Evolutionary conservation across 2,888 invertebrate species (phyloP).

Genomic region (Diabrotica balteata): DNA sequence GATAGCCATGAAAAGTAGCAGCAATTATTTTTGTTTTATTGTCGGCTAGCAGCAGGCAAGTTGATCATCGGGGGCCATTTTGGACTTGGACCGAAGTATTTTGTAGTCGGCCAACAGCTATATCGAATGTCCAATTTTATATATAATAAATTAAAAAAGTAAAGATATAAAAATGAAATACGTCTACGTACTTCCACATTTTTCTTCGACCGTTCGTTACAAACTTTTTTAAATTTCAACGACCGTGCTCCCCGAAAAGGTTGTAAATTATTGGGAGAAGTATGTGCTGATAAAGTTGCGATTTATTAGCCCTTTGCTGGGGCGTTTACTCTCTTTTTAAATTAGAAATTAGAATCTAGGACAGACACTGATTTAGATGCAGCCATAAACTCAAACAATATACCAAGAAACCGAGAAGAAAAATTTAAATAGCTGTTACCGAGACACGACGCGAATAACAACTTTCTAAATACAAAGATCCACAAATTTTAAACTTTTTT

Average conservation of each 20-base stretch:
- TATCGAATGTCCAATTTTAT: slow-evolving; percentile 34
- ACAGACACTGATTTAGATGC: no score
- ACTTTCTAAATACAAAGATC: no score
- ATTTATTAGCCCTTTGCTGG: slow-evolving; percentile 19
- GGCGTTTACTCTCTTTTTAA: slow-evolving; percentile 13
- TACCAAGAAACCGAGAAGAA: no score
- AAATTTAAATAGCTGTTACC: no score
- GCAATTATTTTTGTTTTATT: slow-evolving; percentile 34
- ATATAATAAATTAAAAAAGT: slow-evolving; percentile 39
- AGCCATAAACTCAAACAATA: no score
- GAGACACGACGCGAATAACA: no score
- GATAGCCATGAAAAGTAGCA: slow-evolving; percentile 28
- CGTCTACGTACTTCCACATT: slow-evolving; percentile 35
- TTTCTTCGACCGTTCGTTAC: slow-evolving; percentile 38
- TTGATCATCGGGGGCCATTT: slow-evolving; percentile 33
- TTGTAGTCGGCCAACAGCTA: slow-evolving; percentile 21
- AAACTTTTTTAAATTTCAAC: slow-evolving; percentile 40
- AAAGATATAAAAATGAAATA: slow-evolving; percentile 40
- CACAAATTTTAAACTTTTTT: no score
- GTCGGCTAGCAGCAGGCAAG: slow-evolving; percentile 29
- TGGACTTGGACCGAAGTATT: slow-evolving; percentile 32
- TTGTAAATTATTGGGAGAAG: slow-evolving; percentile 26
- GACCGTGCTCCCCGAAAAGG: slow-evolving; percentile 20
- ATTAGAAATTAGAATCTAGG: slow-evolving; percentile 12
- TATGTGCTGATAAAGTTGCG: slow-evolving; percentile 26